Conservation (phyloP, 2,888 invertebrate species). For the Lagria hirta region DNA sequence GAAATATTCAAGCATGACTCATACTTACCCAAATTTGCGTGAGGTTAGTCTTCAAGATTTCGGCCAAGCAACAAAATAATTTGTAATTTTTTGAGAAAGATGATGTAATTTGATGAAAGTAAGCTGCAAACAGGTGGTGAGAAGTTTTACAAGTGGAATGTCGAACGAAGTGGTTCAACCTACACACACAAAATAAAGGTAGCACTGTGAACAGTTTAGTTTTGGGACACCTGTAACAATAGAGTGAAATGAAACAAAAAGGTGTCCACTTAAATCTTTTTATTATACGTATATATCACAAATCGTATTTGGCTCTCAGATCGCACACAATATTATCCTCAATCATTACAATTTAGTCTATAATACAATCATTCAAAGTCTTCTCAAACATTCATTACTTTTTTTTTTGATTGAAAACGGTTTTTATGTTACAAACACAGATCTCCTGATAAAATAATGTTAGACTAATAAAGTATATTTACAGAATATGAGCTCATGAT, state of each 20-base stretch:
- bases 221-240: slow-evolving; percentile 11
- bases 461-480: slow-evolving; percentile 47
- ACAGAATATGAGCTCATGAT: slow-evolving; percentile 52
- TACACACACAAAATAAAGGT: slow-evolving; percentile 23
- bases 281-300: slow-evolving; percentile 71
- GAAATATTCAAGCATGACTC: too few relatives aligned
- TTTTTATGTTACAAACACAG: slow-evolving; percentile 51
- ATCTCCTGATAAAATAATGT: slow-evolving; percentile 51
- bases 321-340: slow-evolving; percentile 67
- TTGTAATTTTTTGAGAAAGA: too few relatives aligned
- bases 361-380: slow-evolving; percentile 42
- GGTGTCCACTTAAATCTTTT: slow-evolving; percentile 50
- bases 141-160: slow-evolving; percentile 28
- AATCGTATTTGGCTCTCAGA: slow-evolving; percentile 72
- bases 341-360: slow-evolving; percentile 50
- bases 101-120: neutral
- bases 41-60: too few relatives aligned
- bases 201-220: slow-evolving; percentile 2
- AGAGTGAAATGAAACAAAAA: slow-evolving; percentile 44
- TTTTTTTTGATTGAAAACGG: slow-evolving; percentile 42
- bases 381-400: slow-evolving; percentile 49
- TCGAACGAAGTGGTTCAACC: slow-evolving; percentile 23
- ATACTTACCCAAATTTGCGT: too few relatives aligned
- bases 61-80: too few relatives aligned
- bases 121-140: slow-evolving; percentile 28